Evolutionary conservation across 2,113 vertebrate genomes (phyloP).

Genomic region (Hystrix brachyura): DNA sequence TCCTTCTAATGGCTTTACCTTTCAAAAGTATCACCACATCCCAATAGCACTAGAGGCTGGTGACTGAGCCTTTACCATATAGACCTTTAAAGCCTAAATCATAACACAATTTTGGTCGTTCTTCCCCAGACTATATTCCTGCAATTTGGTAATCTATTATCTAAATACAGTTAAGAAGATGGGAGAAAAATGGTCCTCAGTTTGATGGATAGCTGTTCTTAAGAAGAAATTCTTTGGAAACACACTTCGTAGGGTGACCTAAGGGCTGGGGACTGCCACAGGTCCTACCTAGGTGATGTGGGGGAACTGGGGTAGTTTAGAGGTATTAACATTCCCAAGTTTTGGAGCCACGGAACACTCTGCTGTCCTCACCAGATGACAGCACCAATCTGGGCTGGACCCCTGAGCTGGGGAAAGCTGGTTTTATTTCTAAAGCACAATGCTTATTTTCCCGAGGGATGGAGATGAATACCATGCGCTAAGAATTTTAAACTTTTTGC

Average conservation of each 20-base stretch:
- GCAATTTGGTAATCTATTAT: background rate
- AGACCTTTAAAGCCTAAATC: background rate
- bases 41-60: background rate
- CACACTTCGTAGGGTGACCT: background rate
- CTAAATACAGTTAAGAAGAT: background rate
- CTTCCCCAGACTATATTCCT: background rate
- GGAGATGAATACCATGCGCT: background rate
- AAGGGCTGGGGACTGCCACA: background rate
- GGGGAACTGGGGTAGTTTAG: background rate
- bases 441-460: background rate
- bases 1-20: background rate
- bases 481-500: constrained; percentile 61
- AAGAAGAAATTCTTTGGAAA: background rate
- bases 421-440: background rate
- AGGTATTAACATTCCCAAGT: too few species aligned
- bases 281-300: background rate
- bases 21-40: background rate
- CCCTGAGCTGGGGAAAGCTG: background rate
- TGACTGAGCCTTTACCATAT: background rate
- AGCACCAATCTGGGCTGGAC: background rate
- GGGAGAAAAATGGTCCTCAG: background rate
- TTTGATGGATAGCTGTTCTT: background rate
- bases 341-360: background rate
- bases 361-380: background rate
- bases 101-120: background rate